These are phyloP conservation scores for Caiman crocodilus DNA, from an alignment of 2,797 vertebrate genomes.

Conservation along the genomic window DNA sequence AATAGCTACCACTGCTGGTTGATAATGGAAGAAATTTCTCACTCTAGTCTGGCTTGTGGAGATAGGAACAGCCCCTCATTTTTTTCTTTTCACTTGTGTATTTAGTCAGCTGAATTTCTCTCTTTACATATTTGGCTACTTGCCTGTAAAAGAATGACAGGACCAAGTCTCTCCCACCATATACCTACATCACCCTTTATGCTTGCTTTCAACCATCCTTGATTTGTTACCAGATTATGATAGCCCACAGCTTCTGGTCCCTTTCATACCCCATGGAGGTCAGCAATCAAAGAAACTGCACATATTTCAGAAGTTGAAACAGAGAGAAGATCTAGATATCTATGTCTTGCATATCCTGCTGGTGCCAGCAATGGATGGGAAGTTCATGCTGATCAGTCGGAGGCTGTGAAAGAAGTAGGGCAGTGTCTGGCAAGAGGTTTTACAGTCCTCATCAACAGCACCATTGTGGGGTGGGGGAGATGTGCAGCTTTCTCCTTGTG, in stretches of 20 bases:
- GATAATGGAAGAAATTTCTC: background rate
- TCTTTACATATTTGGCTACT: background rate
- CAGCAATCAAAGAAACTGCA: background rate
- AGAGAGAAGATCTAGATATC: background rate
- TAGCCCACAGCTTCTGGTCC: background rate
- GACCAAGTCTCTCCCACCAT: background rate
- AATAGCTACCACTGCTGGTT: background rate
- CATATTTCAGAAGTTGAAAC: background rate
- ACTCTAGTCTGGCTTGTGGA: background rate
- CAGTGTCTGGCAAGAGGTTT: background rate
- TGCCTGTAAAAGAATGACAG: background rate
- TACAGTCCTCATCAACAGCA: no score
- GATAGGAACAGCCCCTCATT: background rate
- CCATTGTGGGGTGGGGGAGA: background rate
- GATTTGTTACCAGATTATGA: background rate
- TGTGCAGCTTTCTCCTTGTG: rapidly evolving
- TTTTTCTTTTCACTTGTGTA: background rate
- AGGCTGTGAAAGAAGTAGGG: background rate
- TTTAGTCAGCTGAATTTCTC: background rate
- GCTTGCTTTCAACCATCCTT: background rate
- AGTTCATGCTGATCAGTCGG: background rate
- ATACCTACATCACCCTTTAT: background rate
- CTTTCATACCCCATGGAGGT: background rate
- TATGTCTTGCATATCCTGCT: background rate
- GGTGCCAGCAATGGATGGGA: background rate